Base-by-base conservation (phyloP, 2,797 vertebrate species). In the Paramormyrops hopkinsi region DNA sequence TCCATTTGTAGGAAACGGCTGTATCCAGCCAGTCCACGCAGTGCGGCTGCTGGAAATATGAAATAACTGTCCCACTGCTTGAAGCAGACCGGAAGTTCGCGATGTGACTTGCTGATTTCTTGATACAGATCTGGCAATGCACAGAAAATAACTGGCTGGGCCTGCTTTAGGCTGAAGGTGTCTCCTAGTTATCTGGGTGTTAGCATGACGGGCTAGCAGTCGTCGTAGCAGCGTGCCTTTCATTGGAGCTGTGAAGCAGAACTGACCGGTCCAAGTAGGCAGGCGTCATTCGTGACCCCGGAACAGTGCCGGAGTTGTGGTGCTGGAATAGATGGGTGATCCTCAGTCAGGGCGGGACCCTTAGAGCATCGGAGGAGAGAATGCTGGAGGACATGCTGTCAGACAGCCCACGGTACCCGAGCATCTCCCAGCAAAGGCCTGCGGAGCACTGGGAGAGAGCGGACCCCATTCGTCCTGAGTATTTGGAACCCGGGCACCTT, bases 371-470 rank as follows among this genome's bases (percentile, higher is more conserved):
- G 0, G 89, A 92, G 87, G 69, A 89, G 2, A 29, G 12, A 2
- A 88, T 92, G 46, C 90, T 92, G 79, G 62, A 92, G 87, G 86
- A 86, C 90, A 89, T 90, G 89, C 29, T 90, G 25, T 88, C 50
- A 8, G 44, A 90, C 69, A 0, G 8, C 7, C 88, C 88, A 33
- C 89, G 53, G 2, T 93, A 62, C 44, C 83, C 9, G 12, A 93
- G 89, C 59, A 90, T 0, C 54, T 88, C 90, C 2, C 91, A 92
- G 46, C 44, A 12, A 14, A 89, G 88, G 11, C 53, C 86, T 69
- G 88, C 88, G 37, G 25, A 92, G 22, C 91, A 91, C 25, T 94
- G 91, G 90, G 88, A 89, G 89, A 90, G 73, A 8, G 83, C 56
- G 44, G 82, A 53, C 79, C 82, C 90, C 50, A 51, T 88, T 41